These are phyloP conservation scores for Melopsittacus undulatus DNA, from an alignment of 2,797 vertebrate species.

Conservation along the genomic window DNA sequence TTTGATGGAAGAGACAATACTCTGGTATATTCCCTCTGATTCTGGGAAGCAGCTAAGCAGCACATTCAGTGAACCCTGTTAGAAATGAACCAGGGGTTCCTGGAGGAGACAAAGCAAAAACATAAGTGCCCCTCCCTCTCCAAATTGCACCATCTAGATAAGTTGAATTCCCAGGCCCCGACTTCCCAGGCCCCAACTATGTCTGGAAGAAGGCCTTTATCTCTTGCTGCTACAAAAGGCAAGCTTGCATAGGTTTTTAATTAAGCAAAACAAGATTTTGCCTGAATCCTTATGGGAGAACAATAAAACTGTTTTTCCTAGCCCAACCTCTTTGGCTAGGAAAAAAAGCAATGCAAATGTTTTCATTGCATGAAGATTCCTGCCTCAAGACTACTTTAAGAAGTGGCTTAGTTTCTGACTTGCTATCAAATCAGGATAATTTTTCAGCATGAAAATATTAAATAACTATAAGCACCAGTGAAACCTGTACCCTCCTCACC, in stretches of 20 bases:
- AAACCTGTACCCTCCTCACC: neutral
- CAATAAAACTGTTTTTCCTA: neutral
- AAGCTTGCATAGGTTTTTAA: neutral
- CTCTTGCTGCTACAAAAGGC: neutral
- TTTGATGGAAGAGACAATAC: neutral
- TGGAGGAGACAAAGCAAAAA: neutral
- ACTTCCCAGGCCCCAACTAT: neutral
- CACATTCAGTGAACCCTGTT: neutral
- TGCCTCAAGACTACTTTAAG: neutral
- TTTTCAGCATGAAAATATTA: neutral
- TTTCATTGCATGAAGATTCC: neutral
- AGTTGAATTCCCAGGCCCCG: neutral
- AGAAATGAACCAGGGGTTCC: neutral
- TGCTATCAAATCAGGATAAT: constrained; percentile 3
- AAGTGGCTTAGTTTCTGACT: neutral
- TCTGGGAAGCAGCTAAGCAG: neutral
- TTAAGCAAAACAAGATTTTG: neutral
- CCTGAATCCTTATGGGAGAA: neutral
- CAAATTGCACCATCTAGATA: neutral
- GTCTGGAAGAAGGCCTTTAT: neutral
- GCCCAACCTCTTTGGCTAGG: neutral
- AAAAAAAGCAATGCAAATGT: neutral
- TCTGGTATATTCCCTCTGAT: neutral
- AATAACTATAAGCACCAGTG: neutral
- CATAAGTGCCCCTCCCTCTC: fast-evolving